Evolutionary conservation across 2,888 invertebrate species (phyloP).

Genomic region (Petrolisthes manimaculis): DNA sequence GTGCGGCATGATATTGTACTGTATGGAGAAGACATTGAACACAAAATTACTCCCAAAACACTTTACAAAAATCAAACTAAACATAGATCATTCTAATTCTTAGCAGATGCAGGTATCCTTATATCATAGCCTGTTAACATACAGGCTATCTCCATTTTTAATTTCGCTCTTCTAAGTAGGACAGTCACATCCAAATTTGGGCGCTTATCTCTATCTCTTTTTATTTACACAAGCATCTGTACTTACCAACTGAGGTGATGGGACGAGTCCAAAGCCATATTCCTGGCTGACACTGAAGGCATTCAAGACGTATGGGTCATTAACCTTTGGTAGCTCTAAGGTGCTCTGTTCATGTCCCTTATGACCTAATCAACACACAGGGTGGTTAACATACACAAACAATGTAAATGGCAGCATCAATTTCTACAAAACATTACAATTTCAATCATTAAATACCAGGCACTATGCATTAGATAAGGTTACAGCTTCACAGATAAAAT

Average conservation of each 20-base stretch:
- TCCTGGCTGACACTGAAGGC: constrained; percentile 73
- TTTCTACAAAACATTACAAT: too few relatives aligned
- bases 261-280: constrained; percentile 73
- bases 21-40: constrained; percentile 49
- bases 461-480: background rate
- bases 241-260: constrained; percentile 71
- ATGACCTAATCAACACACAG: constrained; percentile 69
- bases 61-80: background rate
- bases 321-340: constrained; percentile 69
- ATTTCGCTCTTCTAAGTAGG: too few relatives aligned
- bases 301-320: constrained; percentile 73
- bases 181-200: too few relatives aligned
- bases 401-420: background rate
- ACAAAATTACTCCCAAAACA: background rate
- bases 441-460: background rate
- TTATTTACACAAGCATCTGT: too few relatives aligned
- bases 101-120: background rate
- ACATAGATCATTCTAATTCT: background rate
- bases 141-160: too few relatives aligned
- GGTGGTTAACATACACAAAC: constrained; percentile 67
- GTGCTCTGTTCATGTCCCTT: constrained; percentile 70
- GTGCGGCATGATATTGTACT: constrained; percentile 71
- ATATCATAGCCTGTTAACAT: background rate
- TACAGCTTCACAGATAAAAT: too few relatives aligned
- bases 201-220: too few relatives aligned